phyloP scores from a whole-genome alignment of 2,797 vertebrate genomes.

The Ficedula albicollis region DNA sequence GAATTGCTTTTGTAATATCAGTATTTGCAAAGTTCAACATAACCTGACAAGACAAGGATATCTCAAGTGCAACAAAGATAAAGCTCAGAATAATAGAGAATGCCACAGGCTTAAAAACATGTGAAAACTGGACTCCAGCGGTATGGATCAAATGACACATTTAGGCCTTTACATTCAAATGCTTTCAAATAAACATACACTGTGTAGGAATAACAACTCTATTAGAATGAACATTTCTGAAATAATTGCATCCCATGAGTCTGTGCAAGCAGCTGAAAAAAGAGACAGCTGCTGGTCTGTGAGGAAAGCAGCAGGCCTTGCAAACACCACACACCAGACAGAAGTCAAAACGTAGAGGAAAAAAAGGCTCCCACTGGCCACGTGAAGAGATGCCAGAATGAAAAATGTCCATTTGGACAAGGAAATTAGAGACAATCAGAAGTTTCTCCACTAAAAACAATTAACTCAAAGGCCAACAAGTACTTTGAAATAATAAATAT shows the following conservation, averaged over 20 bases:
- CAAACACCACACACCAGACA: not conserved
- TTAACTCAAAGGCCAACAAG: not conserved
- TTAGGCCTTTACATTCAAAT: not conserved
- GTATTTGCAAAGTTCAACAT: not conserved
- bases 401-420: not conserved
- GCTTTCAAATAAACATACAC: not conserved
- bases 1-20: constrained; percentile 1
- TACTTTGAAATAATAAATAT: not conserved
- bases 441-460: not conserved
- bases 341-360: not conserved
- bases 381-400: not conserved
- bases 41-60: not conserved
- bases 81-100: not conserved
- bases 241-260: not conserved
- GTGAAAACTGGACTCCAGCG: not conserved
- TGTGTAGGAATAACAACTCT: not conserved
- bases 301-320: not conserved
- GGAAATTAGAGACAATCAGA: not conserved
- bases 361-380: not conserved
- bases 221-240: not conserved
- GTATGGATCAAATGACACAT: not conserved
- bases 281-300: not conserved
- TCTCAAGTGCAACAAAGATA: not conserved
- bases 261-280: not conserved
- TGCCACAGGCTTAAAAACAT: not conserved